Evolutionary conservation across 1,140 invertebrate genomes (phyloP), one percentile per base, ranked within the genome.

Genomic region (Pseudomyrmex dendroicus): DNA sequence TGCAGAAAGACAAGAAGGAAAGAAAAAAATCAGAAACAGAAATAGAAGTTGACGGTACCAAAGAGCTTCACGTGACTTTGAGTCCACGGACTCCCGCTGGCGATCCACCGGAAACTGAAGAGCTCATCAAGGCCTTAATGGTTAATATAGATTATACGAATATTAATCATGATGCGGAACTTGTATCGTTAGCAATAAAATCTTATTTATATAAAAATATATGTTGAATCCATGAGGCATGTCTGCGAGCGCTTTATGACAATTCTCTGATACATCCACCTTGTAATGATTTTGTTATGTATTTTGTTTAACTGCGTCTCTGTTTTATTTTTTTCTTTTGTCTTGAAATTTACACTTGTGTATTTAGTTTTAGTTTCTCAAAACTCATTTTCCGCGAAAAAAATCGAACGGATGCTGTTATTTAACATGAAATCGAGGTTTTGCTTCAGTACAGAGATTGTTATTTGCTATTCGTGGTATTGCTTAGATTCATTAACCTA

Each of bases 61-160:
- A 97, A 91, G 97, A 97, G 88, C 95, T 96, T 1, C 96, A 97
- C 89, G 95, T 96, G 2, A 97, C 96, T 5, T 93, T 97, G 48
- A 97, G 97, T 86, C 97, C 97, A 2, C 96, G 96, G 83, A 96
- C 96, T 62, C 97, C 97, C 1, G 95, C 96, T 22, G 96, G 96
- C n/a, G 97, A 98, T 91, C 97, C 98, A 13, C 98, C 98, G 35
- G 98, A 98, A 91, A 97, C 97, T 1, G 97, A 98, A 92, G 97
- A 98, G 92, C 95, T 98, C 12, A 97, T 98, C 86, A 97, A 97
- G 95, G 96, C 96, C 66, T 91, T 96, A 84, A 95, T 96, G 94
- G 95, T 96, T 93, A 92, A 93, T 94, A 89, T 83, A 63, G 82
- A 67, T 93, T 92, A 89, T 90, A 88, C 74, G 85, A 86, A 84